Evolutionary conservation across 2,888 invertebrate genomes (phyloP).

Genomic region (Cephonodes hylas): DNA sequence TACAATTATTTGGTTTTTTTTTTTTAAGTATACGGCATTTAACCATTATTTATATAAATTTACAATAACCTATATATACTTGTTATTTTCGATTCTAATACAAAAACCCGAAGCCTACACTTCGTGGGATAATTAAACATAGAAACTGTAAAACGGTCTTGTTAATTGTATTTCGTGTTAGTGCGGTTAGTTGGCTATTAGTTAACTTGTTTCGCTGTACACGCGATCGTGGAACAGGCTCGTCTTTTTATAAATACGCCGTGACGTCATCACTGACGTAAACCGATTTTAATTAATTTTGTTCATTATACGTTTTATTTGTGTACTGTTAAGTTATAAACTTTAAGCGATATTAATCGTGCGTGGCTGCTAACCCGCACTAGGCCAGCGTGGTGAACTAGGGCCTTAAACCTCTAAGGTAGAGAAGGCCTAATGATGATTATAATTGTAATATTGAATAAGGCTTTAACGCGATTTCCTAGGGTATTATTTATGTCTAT

Average conservation of each 20-base stretch:
- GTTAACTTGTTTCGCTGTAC: background rate
- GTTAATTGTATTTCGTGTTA: constrained; percentile 4
- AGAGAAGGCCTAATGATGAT: too few relatives aligned
- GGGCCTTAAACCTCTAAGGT: too few relatives aligned
- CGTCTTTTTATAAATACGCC: background rate
- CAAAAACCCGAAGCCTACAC: background rate
- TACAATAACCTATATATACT: background rate
- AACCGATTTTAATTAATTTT: background rate
- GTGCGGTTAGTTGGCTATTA: constrained; percentile 1
- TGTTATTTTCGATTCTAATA: background rate
- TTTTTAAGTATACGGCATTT: too few relatives aligned
- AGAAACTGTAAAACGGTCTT: background rate
- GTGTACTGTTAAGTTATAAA: too few relatives aligned
- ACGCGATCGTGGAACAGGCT: background rate
- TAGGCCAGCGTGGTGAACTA: too few relatives aligned
- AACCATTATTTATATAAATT: background rate
- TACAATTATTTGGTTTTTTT: too few relatives aligned
- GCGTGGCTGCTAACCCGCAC: too few relatives aligned
- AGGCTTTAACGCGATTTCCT: too few relatives aligned
- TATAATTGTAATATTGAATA: too few relatives aligned
- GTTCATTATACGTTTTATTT: too few relatives aligned
- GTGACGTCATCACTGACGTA: background rate
- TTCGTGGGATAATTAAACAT: background rate
- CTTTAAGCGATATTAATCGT: too few relatives aligned
- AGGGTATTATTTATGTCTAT: too few relatives aligned